These are phyloP conservation scores for Arvicanthis niloticus DNA, from an alignment of 2,113 vertebrate genomes.

Conservation along the genomic window DNA sequence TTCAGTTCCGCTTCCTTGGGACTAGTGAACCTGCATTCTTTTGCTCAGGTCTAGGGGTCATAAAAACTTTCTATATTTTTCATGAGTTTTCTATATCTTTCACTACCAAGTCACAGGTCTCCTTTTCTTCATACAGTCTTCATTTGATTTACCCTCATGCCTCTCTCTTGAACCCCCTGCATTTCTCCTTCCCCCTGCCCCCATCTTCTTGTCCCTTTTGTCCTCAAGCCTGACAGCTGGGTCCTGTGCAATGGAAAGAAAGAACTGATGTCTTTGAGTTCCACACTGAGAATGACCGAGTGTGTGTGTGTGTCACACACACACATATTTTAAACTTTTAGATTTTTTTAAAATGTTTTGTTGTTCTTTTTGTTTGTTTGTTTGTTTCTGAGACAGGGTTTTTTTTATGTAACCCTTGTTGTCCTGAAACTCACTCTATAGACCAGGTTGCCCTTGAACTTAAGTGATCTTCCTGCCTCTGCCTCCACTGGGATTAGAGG, in stretches of 20 bases:
- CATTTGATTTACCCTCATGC: neutral
- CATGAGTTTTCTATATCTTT: too few relatives aligned
- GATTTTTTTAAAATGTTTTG: neutral
- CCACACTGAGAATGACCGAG: neutral
- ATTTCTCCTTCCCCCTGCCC: accelerated
- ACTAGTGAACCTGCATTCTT: too few relatives aligned
- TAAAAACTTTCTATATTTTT: too few relatives aligned
- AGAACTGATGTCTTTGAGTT: neutral
- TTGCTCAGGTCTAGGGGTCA: too few relatives aligned
- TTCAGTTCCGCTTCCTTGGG: too few relatives aligned
- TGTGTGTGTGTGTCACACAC: neutral
- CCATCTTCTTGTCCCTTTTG: neutral
- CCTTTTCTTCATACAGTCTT: neutral
- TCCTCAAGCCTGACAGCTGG: neutral
- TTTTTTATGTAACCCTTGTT: neutral
- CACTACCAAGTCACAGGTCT: neutral
- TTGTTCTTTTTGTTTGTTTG: neutral
- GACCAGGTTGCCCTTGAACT: neutral
- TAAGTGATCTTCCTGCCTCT: neutral
- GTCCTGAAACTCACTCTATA: neutral
- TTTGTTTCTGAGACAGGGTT: neutral
- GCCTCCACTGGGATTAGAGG: neutral
- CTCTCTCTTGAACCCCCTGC: neutral
- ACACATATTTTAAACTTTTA: neutral
- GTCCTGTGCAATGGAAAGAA: neutral